Evolutionary conservation across 2,797 vertebrate species (phyloP).

Genomic region (Momotus momota): DNA sequence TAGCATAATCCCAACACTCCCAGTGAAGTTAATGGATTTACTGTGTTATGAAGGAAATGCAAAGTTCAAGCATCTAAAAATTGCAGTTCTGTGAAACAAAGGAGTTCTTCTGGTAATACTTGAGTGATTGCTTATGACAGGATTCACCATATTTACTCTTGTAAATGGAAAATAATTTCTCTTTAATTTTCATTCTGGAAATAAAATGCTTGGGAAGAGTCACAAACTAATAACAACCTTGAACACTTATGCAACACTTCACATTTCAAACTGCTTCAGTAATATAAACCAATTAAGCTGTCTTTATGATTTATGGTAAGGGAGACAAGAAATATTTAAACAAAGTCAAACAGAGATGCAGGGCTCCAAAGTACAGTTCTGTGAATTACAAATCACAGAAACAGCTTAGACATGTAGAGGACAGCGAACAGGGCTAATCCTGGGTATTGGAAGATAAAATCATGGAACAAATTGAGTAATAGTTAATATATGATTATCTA

Average conservation of each 20-base stretch:
- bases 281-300: constrained; percentile 68
- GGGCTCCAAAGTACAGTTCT: neutral
- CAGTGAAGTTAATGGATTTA: neutral
- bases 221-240: constrained; percentile 53
- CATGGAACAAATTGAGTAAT: neutral
- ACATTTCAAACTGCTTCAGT: constrained; percentile 51
- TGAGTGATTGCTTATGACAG: constrained; percentile 11
- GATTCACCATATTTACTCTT: constrained; percentile 24
- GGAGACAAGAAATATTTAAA: constrained; percentile 58
- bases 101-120: neutral
- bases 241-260: constrained; percentile 42
- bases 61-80: neutral
- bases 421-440: neutral
- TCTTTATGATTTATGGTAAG: constrained; percentile 48
- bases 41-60: neutral
- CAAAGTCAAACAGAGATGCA: constrained; percentile 51
- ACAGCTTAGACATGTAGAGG: neutral
- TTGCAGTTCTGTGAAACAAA: neutral
- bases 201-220: constrained; percentile 34
- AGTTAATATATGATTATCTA: neutral
- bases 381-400: constrained; percentile 16
- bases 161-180: constrained; percentile 44
- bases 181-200: constrained; percentile 36
- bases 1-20: neutral
- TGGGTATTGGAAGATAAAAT: neutral